Evolutionary conservation across 2,113 vertebrate genomes (phyloP).

Genomic region (Pyxicephalus adspersus): DNA sequence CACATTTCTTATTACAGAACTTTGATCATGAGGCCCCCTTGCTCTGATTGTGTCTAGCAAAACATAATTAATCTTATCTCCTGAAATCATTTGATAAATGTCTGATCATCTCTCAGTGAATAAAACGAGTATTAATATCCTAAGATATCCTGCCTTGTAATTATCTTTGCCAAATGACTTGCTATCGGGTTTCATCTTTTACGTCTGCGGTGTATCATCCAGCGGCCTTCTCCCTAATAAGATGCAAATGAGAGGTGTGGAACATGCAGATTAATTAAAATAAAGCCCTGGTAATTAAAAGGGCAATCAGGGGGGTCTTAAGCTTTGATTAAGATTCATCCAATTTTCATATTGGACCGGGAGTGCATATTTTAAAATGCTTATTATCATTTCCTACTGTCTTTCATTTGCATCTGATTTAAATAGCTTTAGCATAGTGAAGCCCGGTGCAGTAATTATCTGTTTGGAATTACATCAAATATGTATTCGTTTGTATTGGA

Average conservation of each 20-base stretch:
- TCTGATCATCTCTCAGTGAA: background rate
- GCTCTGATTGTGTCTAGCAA: background rate
- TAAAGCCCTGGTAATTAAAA: constrained; percentile 48
- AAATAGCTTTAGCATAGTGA: background rate
- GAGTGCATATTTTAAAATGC: constrained; percentile 29
- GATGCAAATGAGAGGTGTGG: constrained; percentile 43
- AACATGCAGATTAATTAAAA: constrained; percentile 48
- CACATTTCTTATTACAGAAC: too few species aligned
- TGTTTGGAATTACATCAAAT: background rate
- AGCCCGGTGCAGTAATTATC: background rate
- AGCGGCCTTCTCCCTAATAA: constrained; percentile 4
- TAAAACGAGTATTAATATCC: constrained; percentile 6
- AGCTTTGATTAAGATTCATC: constrained; percentile 37
- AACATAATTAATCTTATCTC: background rate
- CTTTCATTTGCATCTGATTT: constrained; percentile 45
- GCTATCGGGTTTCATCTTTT: constrained; percentile 19
- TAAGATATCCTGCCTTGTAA: constrained; percentile 20
- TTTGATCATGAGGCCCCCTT: too few species aligned
- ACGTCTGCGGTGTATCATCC: background rate
- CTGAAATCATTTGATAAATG: background rate
- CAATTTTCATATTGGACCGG: constrained; percentile 27
- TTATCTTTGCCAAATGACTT: constrained; percentile 10
- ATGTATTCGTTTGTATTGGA: background rate
- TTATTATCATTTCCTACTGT: constrained; percentile 27
- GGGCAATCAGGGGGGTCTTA: constrained; percentile 27